Evolutionary conservation across 1,140 invertebrate species (phyloP), one percentile per base, ranked within the genome.

Genomic region (Pollicipes pollicipes): DNA sequence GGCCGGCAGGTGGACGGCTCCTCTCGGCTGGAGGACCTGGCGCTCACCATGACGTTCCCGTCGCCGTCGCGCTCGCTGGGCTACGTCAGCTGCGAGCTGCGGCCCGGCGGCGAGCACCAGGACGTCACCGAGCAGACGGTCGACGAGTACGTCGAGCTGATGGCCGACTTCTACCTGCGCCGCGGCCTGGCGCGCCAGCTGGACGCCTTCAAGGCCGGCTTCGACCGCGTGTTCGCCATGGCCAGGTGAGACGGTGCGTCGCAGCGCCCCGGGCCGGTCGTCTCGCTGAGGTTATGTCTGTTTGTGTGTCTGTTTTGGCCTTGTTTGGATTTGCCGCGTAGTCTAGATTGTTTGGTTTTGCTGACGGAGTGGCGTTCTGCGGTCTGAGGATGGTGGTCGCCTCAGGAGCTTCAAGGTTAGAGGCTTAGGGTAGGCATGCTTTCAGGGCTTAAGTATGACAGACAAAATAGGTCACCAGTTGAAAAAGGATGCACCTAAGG

Each of bases 211-310:
- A 81, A 77, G 79, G 83, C 84, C 76, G 97, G 97, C 24, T 98
- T 99, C 80, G 90, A 90, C 73, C 84, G 85, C 77, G 97, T 98
- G 67, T 98, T 99, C 80, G 90, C 93, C 3, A 87, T 98, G 81
- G 89, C 93, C 74, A 93, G 63, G 63, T 64, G 37, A n/a, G n/a
- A n/a, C n/a, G 71, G 83, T 81, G 32, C 83, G 83, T 68, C 68
- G 83, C 85, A 13, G 81, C 79, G 27, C 75, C 85, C 30, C 82
- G 95, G 0, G 91, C 94, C 77, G 93, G 95, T 81, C 80, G n/a
- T n/a, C n/a, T n/a, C n/a, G n/a, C n/a, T n/a, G n/a, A n/a, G n/a
- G n/a, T n/a, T n/a, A n/a, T n/a, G n/a, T n/a, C n/a, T n/a, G n/a
- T n/a, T n/a, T n/a, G n/a, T n/a, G n/a, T n/a, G n/a, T n/a, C n/a